Evolutionary conservation across 2,888 invertebrate species (phyloP).

Genomic region (Dryococelus australis): DNA sequence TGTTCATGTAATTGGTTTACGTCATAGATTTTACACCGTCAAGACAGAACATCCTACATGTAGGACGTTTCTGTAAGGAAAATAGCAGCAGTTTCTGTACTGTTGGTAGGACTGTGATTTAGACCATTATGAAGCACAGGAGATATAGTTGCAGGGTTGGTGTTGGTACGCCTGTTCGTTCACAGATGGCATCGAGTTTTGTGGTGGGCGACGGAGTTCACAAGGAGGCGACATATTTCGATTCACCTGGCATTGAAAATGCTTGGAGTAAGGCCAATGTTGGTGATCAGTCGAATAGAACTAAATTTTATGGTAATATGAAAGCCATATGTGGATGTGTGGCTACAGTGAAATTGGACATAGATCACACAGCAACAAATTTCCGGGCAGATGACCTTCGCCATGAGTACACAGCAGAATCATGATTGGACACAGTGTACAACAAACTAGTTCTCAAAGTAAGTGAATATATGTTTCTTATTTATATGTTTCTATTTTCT

Average conservation of each 20-base stretch:
- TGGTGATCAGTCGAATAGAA: not conserved
- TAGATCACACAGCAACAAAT: conserved; percentile 1
- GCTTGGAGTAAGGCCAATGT: not conserved
- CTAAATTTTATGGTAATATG: not conserved
- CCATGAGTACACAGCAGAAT: not conserved
- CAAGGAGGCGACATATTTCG: not conserved
- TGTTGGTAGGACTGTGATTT: not conserved
- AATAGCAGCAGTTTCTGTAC: not conserved
- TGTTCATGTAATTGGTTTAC: too few species aligned
- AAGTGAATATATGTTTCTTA: not conserved
- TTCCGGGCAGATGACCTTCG: not conserved
- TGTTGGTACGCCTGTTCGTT: conserved; percentile 17
- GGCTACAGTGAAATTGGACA: conserved; percentile 13
- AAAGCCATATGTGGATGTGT: not conserved
- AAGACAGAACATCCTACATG: not conserved
- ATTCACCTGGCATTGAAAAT: not conserved
- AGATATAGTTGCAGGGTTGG: not conserved
- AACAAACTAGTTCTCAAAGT: not conserved
- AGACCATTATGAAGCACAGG: not conserved
- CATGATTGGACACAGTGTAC: not conserved
- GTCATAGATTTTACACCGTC: too few species aligned
- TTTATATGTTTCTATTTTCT: not conserved
- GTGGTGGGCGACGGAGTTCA: not conserved
- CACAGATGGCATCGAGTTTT: not conserved
- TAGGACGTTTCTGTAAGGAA: not conserved